These are phyloP conservation scores for Coccyzus lansbergi DNA, from an alignment of 2,797 vertebrate genomes.

Conservation along the genomic window DNA sequence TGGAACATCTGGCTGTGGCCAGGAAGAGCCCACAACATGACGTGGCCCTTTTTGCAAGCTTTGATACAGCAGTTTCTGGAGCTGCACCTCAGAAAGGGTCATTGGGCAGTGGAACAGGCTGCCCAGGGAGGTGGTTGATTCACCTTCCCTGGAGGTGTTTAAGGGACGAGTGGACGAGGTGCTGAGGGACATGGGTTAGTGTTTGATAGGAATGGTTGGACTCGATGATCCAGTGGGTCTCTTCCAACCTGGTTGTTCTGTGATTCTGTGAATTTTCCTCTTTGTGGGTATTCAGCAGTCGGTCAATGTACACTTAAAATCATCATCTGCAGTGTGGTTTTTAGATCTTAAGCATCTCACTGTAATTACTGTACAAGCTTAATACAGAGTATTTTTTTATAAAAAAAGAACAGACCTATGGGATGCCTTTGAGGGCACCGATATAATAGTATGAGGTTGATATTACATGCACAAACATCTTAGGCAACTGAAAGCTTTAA, in stretches of 20 bases:
- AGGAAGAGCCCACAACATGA: not conserved
- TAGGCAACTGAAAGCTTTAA: conserved; percentile 66
- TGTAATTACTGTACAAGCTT: conserved; percentile 38
- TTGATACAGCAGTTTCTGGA: not conserved
- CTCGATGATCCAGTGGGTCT: too few relatives aligned
- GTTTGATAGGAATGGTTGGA: too few relatives aligned
- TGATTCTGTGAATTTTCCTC: not conserved
- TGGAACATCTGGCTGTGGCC: not conserved
- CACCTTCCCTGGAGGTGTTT: too few relatives aligned
- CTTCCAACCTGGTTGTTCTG: too few relatives aligned
- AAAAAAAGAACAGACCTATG: not conserved
- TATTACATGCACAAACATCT: conserved; percentile 69
- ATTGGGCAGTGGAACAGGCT: too few relatives aligned
- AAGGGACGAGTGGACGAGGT: too few relatives aligned
- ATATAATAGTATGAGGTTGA: conserved; percentile 33
- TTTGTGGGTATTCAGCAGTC: not conserved
- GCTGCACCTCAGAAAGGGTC: not conserved
- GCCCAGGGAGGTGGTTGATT: too few relatives aligned
- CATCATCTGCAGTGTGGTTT: not conserved
- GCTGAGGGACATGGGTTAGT: too few relatives aligned
- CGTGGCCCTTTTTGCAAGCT: not conserved
- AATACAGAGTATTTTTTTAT: not conserved
- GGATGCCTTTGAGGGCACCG: conserved; percentile 27
- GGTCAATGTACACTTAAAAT: not conserved
- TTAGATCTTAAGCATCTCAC: not conserved